Conservation (phyloP, 2,797 vertebrate genomes). For the Vultur gryphus region DNA sequence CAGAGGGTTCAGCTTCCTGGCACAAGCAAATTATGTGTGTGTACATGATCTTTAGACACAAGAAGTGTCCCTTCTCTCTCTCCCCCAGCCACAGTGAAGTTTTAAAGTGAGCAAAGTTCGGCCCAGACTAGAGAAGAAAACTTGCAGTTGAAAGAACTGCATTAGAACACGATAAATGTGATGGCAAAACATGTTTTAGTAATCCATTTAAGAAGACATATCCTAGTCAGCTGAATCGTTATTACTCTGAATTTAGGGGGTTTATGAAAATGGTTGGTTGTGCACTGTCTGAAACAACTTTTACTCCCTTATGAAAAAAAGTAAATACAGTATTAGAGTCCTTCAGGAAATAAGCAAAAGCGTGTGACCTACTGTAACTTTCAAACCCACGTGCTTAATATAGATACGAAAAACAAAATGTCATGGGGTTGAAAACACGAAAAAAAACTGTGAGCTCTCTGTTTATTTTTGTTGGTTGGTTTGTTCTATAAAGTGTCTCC, state of each 20-base stretch:
- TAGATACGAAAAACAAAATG: constrained; percentile 3
- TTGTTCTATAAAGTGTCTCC: background rate
- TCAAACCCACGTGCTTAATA: background rate
- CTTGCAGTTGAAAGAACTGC: background rate
- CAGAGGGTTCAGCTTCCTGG: background rate
- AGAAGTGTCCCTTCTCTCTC: background rate
- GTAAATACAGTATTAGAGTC: background rate
- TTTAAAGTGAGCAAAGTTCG: background rate
- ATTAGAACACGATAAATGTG: background rate
- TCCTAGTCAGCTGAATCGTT: background rate
- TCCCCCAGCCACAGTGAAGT: background rate
- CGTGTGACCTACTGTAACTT: background rate
- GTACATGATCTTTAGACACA: background rate
- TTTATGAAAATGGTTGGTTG: background rate
- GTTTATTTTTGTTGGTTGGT: constrained; percentile 35
- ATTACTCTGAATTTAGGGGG: background rate
- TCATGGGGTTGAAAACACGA: background rate
- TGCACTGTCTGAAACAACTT: background rate
- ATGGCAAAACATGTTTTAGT: background rate
- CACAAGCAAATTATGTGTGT: background rate
- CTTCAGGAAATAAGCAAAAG: background rate
- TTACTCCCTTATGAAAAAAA: background rate
- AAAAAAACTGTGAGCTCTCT: background rate
- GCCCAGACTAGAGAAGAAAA: background rate
- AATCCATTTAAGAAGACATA: background rate